Evolutionary conservation across 2,113 vertebrate genomes (phyloP).

Genomic region (Cervus canadensis): DNA sequence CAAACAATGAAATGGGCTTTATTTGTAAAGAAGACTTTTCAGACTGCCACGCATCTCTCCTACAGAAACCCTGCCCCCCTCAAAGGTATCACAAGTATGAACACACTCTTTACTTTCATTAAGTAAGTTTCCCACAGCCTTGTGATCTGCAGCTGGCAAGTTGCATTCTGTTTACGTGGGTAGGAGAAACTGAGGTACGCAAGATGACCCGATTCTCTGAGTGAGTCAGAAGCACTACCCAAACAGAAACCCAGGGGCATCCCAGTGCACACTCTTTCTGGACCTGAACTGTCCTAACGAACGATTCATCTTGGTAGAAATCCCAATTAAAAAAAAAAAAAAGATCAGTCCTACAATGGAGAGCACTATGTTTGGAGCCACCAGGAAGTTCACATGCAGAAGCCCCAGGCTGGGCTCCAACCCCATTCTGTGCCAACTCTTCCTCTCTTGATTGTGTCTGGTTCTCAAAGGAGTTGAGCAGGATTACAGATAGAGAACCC

Average conservation of each 20-base stretch:
- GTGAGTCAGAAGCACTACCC: slow-evolving; percentile 53
- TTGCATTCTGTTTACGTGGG: not conserved
- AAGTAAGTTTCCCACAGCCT: slow-evolving; percentile 25
- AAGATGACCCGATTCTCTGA: not conserved
- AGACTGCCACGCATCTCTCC: not conserved
- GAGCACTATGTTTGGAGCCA: not conserved
- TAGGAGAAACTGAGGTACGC: slow-evolving; percentile 55
- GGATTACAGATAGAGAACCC: not conserved
- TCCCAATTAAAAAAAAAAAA: not conserved
- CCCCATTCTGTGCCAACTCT: not conserved
- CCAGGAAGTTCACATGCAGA: not conserved
- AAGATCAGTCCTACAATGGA: not conserved
- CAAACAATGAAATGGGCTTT: not conserved
- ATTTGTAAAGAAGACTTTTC: not conserved
- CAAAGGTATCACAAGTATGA: not conserved
- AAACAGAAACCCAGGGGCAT: not conserved
- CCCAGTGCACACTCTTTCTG: not conserved
- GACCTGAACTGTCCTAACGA: not conserved
- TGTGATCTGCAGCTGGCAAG: slow-evolving; percentile 17
- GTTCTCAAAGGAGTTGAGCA: not conserved
- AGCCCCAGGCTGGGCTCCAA: not conserved
- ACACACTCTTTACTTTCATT: not conserved
- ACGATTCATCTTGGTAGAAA: not conserved
- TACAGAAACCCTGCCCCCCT: not conserved
- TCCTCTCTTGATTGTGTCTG: not conserved